Evolutionary conservation across 2,888 invertebrate species (phyloP).

Genomic region (Malthinus seriepunctatus): DNA sequence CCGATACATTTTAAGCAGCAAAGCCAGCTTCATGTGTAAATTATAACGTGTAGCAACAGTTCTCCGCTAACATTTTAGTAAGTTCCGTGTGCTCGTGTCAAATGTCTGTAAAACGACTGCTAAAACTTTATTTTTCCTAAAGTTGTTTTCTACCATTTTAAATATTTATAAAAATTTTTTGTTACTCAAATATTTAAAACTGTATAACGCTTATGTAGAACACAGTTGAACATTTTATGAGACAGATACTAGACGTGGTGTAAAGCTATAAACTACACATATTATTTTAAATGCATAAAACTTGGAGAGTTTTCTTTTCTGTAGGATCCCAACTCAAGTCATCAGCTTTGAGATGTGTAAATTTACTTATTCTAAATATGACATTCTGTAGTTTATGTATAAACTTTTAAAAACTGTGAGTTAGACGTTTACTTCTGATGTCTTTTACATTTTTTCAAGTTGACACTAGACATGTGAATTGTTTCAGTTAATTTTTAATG

Average conservation of each 20-base stretch:
- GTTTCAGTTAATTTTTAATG: too few relatives aligned
- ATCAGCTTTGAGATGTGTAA: slow-evolving; percentile 10
- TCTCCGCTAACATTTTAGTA: too few relatives aligned
- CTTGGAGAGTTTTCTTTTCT: slow-evolving; percentile 27
- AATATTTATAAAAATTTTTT: slow-evolving; percentile 17
- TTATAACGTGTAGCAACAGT: too few relatives aligned
- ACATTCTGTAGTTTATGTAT: too few relatives aligned
- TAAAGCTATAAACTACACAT: slow-evolving; percentile 30
- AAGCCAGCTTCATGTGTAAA: too few relatives aligned
- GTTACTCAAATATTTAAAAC: slow-evolving; percentile 27
- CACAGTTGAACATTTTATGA: slow-evolving; percentile 31
- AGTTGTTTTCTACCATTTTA: slow-evolving; percentile 22
- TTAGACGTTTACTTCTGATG: too few relatives aligned
- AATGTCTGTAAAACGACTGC: not conserved
- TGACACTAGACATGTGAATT: too few relatives aligned
- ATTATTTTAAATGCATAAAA: slow-evolving; percentile 27
- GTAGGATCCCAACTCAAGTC: slow-evolving; percentile 21
- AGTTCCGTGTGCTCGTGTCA: too few relatives aligned
- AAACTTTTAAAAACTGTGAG: too few relatives aligned
- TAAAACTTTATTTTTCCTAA: slow-evolving; percentile 19
- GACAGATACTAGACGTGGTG: slow-evolving; percentile 35
- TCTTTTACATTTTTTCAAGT: too few relatives aligned
- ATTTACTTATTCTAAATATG: too few relatives aligned
- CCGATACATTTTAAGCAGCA: too few relatives aligned
- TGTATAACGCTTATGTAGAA: slow-evolving; percentile 21